A percentile compares a stretch with the other conserved stretches of the same genome.
Conservation (phyloP, 2,888 invertebrate genomes). For the Ametastegia equiseti region DNA sequence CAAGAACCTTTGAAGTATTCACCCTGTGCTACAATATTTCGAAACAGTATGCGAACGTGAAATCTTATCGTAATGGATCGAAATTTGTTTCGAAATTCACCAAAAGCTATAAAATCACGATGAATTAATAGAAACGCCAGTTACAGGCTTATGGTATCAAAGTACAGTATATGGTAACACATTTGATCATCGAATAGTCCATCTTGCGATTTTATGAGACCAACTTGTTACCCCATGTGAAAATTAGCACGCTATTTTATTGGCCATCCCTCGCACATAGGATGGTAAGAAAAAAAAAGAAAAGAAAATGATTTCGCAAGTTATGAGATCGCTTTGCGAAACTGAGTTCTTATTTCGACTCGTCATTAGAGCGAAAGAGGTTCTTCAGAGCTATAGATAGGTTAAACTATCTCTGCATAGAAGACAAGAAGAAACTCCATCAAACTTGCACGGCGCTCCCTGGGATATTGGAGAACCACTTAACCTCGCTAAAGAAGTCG, state of each 20-base stretch:
- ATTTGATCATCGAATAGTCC: not conserved
- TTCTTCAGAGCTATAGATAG: not conserved
- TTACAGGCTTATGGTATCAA: slow-evolving; percentile 13
- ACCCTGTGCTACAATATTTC: not conserved
- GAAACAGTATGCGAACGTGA: not conserved
- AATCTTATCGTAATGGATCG: slow-evolving; percentile 30
- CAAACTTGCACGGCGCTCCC: slow-evolving; percentile 30
- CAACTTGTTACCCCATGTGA: slow-evolving; percentile 30
- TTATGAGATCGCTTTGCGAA: slow-evolving; percentile 7
- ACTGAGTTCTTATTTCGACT: not conserved
- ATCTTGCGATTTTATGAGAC: slow-evolving; percentile 15
- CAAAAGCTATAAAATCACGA: not conserved
- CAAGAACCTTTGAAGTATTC: not conserved
- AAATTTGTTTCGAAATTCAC: slow-evolving; percentile 14
- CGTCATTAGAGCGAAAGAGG: slow-evolving; percentile 19
- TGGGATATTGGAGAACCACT: slow-evolving; percentile 26
- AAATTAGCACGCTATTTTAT: slow-evolving; percentile 27
- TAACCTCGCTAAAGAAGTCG: slow-evolving; percentile 35
- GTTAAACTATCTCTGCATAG: not conserved
- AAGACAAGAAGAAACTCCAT: not conserved
- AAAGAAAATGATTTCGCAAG: slow-evolving; percentile 14
- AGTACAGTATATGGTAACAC: not conserved
- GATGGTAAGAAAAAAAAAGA: not conserved
- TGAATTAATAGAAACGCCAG: not conserved
- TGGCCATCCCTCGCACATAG: slow-evolving; percentile 32